Conservation (phyloP, 1,140 invertebrate genomes). For the Brachionus paranguensis region DNA sequence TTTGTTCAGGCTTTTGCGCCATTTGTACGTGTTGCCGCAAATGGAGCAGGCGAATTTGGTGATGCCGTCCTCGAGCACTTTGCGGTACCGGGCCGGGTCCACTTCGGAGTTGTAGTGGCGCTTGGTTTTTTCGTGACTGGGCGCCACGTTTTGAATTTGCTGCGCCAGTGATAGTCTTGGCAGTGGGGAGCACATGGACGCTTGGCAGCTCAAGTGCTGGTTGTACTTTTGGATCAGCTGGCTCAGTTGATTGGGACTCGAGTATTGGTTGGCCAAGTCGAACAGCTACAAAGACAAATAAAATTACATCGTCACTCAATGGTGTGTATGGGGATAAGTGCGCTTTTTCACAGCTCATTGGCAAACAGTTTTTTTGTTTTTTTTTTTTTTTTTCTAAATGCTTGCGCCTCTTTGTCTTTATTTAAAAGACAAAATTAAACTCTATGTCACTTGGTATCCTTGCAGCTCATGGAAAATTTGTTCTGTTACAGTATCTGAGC, state of each 20-base stretch:
- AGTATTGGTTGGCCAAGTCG: slow-evolving; percentile 16
- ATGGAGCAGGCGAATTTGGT: slow-evolving; percentile 55
- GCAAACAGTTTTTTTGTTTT: too few relatives aligned
- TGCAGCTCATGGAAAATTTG: too few relatives aligned
- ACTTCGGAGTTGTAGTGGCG: slow-evolving; percentile 40
- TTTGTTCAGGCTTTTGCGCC: slow-evolving; percentile 55
- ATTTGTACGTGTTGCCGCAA: slow-evolving; percentile 55
- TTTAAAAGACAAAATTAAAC: too few relatives aligned
- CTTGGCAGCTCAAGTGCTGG: neutral
- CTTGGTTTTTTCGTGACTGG: slow-evolving; percentile 1
- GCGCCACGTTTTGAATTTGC: neutral
- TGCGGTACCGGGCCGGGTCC: slow-evolving; percentile 35
- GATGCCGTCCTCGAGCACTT: slow-evolving; percentile 44
- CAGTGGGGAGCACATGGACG: neutral
- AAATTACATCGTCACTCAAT: neutral
- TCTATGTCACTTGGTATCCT: too few relatives aligned
- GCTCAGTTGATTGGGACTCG: neutral
- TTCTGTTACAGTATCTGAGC: too few relatives aligned
- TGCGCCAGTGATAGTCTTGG: neutral
- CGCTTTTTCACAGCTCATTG: too few relatives aligned
- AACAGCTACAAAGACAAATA: neutral
- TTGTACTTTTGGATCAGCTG: slow-evolving; percentile 10
- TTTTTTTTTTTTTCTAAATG: too few relatives aligned
- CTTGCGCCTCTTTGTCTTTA: too few relatives aligned
- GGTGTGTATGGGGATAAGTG: too few relatives aligned